Conservation (phyloP, 2,113 vertebrate genomes). For the Thamnophis sirtalis region DNA sequence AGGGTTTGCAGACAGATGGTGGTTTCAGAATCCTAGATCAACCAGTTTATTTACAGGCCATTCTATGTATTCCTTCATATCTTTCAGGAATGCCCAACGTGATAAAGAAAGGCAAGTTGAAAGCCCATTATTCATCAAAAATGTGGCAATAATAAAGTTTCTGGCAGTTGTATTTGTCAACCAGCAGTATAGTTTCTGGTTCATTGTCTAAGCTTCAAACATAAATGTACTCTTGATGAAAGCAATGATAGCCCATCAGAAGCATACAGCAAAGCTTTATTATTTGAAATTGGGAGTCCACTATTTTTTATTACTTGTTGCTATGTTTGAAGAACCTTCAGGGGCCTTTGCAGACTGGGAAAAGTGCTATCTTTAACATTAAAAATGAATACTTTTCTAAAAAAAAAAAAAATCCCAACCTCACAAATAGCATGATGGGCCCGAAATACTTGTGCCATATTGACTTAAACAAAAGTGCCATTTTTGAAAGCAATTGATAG, state of each 20-base stretch:
- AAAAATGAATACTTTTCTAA: background rate
- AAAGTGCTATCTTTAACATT: background rate
- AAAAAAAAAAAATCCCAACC: background rate
- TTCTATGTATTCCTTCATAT: constrained; percentile 8
- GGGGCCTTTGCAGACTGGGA: constrained; percentile 12
- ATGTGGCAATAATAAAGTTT: constrained; percentile 2
- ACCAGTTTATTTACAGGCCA: background rate
- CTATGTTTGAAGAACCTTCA: constrained; percentile 19
- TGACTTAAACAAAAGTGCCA: background rate
- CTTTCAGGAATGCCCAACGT: background rate
- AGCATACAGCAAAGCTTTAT: constrained; percentile 21
- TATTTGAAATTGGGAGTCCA: constrained; percentile 28
- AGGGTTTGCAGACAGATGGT: background rate
- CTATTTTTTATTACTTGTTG: constrained; percentile 30
- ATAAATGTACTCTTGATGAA: constrained; percentile 20
- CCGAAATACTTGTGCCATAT: background rate
- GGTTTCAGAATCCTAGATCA: background rate
- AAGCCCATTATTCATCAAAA: constrained; percentile 16
- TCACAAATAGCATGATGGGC: background rate
- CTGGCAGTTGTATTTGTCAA: constrained; percentile 24
- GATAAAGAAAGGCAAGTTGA: background rate
- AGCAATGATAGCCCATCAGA: background rate
- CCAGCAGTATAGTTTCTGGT: constrained; percentile 3
- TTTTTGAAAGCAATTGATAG: background rate
- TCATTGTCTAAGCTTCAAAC: constrained; percentile 25